Conservation (phyloP, 2,888 invertebrate species). For the Caenorhabditis uteleia region DNA sequence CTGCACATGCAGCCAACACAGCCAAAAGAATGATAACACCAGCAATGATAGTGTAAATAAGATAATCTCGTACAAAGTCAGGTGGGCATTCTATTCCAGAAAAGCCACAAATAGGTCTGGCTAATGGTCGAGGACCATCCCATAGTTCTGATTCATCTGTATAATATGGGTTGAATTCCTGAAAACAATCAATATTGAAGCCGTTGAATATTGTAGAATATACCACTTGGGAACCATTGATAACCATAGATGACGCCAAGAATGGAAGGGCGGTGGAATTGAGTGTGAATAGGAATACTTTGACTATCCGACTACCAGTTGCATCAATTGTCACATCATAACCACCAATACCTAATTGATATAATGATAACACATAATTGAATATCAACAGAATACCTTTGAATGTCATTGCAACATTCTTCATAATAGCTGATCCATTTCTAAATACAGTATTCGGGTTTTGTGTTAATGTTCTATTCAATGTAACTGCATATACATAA, state of each 20-base stretch:
- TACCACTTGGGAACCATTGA: no score
- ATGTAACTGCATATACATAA: slow-evolving; percentile 32
- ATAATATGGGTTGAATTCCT: slow-evolving; percentile 14
- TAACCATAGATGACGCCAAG: no score
- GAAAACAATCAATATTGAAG: no score
- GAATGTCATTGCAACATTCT: slow-evolving; percentile 30
- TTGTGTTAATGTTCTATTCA: slow-evolving; percentile 23
- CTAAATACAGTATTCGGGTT: slow-evolving; percentile 9
- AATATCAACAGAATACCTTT: no score
- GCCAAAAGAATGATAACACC: slow-evolving; percentile 36
- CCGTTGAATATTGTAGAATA: no score
- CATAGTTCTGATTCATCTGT: slow-evolving; percentile 19
- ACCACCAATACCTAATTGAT: no score
- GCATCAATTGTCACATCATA: no score
- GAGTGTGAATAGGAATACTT: no score
- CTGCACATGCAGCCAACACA: slow-evolving; percentile 19
- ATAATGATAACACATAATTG: no score
- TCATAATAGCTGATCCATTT: slow-evolving; percentile 19
- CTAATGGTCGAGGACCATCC: slow-evolving; percentile 32
- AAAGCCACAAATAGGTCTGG: slow-evolving; percentile 39
- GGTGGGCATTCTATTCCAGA: slow-evolving; percentile 48
- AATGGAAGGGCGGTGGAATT: no score
- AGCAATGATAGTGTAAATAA: slow-evolving; percentile 33
- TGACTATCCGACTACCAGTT: no score
- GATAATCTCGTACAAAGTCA: slow-evolving; percentile 40